These are phyloP conservation scores for Chloropsis cyanopogon DNA, from an alignment of 2,113 vertebrate species.

Conservation along the genomic window DNA sequence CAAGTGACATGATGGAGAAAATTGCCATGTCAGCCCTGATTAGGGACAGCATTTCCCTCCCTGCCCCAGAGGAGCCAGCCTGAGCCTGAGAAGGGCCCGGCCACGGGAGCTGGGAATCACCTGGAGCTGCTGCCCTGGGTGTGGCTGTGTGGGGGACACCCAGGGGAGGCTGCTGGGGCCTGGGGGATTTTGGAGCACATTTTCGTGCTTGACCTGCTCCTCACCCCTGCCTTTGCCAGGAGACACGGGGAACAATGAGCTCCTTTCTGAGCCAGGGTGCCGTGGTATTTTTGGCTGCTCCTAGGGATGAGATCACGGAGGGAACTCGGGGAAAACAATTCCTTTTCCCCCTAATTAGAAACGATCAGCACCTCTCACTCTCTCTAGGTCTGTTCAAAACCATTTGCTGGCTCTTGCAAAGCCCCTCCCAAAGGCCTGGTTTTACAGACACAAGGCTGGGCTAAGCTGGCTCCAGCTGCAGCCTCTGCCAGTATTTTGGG, in stretches of 20 bases:
- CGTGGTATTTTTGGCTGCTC: background rate
- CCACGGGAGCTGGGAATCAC: background rate
- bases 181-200: background rate
- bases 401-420: background rate
- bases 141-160: background rate
- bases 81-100: background rate
- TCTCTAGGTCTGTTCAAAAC: background rate
- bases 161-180: background rate
- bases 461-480: background rate
- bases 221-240: background rate
- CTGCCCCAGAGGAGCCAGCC: background rate
- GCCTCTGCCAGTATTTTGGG: background rate
- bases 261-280: background rate
- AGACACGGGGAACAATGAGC: background rate
- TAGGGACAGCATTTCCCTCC: background rate
- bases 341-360: background rate
- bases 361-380: background rate
- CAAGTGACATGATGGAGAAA: constrained; percentile 69
- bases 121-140: background rate
- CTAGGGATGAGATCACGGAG: background rate
- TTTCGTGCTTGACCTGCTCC: constrained; percentile 32
- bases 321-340: background rate
- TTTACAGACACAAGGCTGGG: background rate
- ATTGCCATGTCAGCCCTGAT: constrained; percentile 22
- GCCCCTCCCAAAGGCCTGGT: background rate